Percentiles rank a stretch among this genome's conserved stretches.
Conservation (phyloP, 2,888 invertebrate genomes). For the Drosophila sordidula region DNA sequence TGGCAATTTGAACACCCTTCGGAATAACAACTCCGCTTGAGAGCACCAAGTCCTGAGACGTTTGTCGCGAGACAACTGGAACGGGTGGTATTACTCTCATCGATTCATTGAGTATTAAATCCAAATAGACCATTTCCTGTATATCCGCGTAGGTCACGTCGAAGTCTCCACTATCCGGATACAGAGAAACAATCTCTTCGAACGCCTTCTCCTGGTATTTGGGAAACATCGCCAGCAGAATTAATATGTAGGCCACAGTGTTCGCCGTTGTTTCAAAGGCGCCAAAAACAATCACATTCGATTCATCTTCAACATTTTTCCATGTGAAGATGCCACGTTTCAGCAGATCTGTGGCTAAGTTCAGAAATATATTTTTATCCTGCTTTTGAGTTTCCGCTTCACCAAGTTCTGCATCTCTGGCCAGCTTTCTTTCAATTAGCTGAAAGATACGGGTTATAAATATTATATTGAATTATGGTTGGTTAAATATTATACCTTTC, state of each 20-base stretch:
- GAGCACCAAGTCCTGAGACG: slow-evolving; percentile 66
- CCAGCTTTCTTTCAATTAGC: slow-evolving; percentile 70
- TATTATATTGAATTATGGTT: background rate
- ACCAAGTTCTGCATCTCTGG: slow-evolving; percentile 30
- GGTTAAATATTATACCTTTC: slow-evolving; percentile 54
- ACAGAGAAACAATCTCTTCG: slow-evolving; percentile 76
- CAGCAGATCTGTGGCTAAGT: slow-evolving; percentile 75
- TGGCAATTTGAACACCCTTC: slow-evolving; percentile 79
- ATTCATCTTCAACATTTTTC: slow-evolving; percentile 81
- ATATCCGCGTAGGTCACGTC: slow-evolving; percentile 76
- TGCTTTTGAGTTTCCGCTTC: slow-evolving; percentile 3
- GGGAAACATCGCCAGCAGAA: slow-evolving; percentile 82
- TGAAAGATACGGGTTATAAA: slow-evolving; percentile 15
- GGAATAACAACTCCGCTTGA: slow-evolving; percentile 80
- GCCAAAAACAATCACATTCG: slow-evolving; percentile 82
- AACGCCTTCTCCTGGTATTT: slow-evolving; percentile 79
- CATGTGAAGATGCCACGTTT: slow-evolving; percentile 70
- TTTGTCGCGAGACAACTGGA: slow-evolving; percentile 79
- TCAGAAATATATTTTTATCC: slow-evolving; percentile 70
- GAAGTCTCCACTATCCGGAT: slow-evolving; percentile 65
- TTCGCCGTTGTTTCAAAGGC: slow-evolving; percentile 84
- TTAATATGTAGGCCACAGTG: slow-evolving; percentile 71
- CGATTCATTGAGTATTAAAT: slow-evolving; percentile 82
- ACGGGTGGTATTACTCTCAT: slow-evolving; percentile 83
- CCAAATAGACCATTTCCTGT: slow-evolving; percentile 81